Evolutionary conservation across 2,888 invertebrate genomes (phyloP).

Genomic region (Coelopa pilipes): DNA sequence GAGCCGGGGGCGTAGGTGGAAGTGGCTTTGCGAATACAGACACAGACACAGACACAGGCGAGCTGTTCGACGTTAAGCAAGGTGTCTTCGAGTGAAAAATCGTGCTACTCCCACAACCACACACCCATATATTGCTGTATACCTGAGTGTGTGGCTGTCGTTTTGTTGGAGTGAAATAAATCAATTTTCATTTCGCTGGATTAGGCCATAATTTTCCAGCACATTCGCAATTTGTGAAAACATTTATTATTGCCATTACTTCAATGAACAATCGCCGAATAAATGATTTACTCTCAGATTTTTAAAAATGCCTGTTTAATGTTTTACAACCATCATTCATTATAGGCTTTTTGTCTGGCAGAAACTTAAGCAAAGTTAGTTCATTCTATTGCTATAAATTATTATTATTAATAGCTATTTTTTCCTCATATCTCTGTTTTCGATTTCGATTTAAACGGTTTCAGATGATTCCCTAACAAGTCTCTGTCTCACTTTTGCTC

Average conservation of each 20-base stretch:
- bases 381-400: not conserved
- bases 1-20: too few relatives aligned
- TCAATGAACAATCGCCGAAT: slow-evolving; percentile 10
- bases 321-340: not conserved
- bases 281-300: slow-evolving; percentile 9
- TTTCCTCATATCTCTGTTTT: not conserved
- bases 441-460: slow-evolving; percentile 1
- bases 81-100: not conserved
- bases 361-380: not conserved
- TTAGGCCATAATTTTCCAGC: not conserved
- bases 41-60: not conserved
- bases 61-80: too few relatives aligned
- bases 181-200: slow-evolving; percentile 19
- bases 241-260: too few relatives aligned
- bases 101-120: not conserved
- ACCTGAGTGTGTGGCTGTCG: not conserved
- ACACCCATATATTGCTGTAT: not conserved
- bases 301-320: not conserved
- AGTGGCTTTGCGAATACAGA: not conserved
- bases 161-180: slow-evolving; percentile 1
- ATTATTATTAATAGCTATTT: not conserved
- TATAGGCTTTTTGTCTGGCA: not conserved
- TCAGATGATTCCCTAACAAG: too few relatives aligned
- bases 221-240: too few relatives aligned
- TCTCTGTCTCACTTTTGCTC: not conserved